Base-by-base conservation (phyloP, 2,888 invertebrate species). In the Hecatera dysodea region DNA sequence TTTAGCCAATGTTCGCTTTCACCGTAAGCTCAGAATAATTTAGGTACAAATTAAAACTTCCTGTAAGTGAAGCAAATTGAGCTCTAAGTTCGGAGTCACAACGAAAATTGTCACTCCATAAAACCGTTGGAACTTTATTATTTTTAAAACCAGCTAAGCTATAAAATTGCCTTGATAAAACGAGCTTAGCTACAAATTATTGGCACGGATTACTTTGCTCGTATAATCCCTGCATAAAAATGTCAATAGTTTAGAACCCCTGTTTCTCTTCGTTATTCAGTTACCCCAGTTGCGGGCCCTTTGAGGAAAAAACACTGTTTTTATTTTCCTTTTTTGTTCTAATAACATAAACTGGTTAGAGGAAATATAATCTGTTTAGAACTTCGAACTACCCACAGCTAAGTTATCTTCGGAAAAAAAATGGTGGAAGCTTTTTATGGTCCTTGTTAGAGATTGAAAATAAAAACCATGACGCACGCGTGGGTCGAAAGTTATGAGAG, bases 391-490 rank as follows among this genome's bases (percentile, higher is more conserved):
- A 55, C 52, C 27, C 57, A 15, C 62, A 67, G 59, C 60, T 59
- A 65, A 70, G 55, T 78, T 70, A 70, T 81, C 46, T 65, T 44
- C 22, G 36, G 46, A n/a, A 69, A 67, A 69, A 67, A 78, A 80
- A 71, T 55, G 39, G 46, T 29, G 27, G 0, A 3, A 17, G 9
- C 36, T 71, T 81, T 75, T 78, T 81, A 81, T 64, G 64, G 46
- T 27, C 46, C 50, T 59, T 75, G 61, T 68, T 75, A 75, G 59
- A 39, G 70, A 66, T 75, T 80, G 76, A 70, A 75, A 75, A 78
- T 80, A 68, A 67, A 67, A 70, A 63, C 66, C 50, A n/a, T 56
- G 70, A 48, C 55, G 56, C 46, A 63, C 50, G 17, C 2, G 48
- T 9, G 29, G 11, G 3, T 24, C 52, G 36, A 19, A 76, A 76